Evolutionary conservation across 2,797 vertebrate genomes (phyloP).

Genomic region (Gephyroberyx darwinii): DNA sequence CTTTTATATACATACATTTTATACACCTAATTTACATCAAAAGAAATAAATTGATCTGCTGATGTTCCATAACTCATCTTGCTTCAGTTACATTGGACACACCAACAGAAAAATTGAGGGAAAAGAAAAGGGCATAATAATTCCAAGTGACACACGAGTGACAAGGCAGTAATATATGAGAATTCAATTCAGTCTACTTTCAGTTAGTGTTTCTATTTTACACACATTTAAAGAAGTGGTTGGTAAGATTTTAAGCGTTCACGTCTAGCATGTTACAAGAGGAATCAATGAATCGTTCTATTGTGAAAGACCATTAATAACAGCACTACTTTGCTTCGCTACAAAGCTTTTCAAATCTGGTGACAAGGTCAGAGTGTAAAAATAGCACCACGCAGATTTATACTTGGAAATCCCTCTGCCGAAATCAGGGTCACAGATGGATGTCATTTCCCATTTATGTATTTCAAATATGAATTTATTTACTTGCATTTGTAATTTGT

Average conservation of each 20-base stretch:
- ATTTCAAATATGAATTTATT: too few relatives aligned
- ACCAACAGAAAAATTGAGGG: conserved; percentile 41
- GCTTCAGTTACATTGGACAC: conserved; percentile 69
- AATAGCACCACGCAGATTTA: background rate
- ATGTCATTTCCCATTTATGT: background rate
- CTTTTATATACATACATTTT: conserved; percentile 83
- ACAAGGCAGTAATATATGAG: conserved; percentile 65
- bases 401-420: background rate
- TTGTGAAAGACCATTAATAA: background rate
- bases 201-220: conserved; percentile 66
- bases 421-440: background rate
- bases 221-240: conserved; percentile 62
- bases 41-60: conserved; percentile 82
- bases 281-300: background rate
- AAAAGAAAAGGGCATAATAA: conserved; percentile 53
- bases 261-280: conserved; percentile 21
- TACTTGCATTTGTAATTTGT: background rate
- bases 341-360: conserved; percentile 18
- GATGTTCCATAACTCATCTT: conserved; percentile 66
- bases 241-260: conserved; percentile 61
- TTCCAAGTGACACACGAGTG: conserved; percentile 67
- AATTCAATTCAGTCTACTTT: conserved; percentile 55
- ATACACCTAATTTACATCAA: conserved; percentile 83
- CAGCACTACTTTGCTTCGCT: conserved; percentile 13
- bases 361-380: background rate